phyloP scores from a whole-genome alignment of 1,140 invertebrate species.

The Paraescarpia echinospica region DNA sequence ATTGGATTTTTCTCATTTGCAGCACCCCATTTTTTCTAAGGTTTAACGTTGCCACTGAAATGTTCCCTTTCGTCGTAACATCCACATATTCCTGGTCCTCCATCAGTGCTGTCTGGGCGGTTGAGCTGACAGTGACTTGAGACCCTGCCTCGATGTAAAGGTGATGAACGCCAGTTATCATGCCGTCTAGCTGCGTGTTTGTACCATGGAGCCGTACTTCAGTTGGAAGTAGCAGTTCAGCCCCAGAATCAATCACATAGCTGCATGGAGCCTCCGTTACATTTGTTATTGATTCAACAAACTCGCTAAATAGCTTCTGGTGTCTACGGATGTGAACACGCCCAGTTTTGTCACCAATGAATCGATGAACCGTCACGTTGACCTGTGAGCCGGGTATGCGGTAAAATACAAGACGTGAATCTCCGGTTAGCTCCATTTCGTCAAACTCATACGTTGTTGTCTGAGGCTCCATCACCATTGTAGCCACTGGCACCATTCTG shows the following conservation, averaged over 20 bases:
- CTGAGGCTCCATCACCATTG: slow-evolving; percentile 44
- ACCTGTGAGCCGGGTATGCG: slow-evolving; percentile 30
- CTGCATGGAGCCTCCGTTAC: slow-evolving; percentile 46
- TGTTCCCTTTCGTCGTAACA: slow-evolving; percentile 39
- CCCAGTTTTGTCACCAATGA: slow-evolving; percentile 44
- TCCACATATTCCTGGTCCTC: slow-evolving; percentile 37
- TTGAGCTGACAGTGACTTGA: slow-evolving; percentile 35
- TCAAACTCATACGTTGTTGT: slow-evolving; percentile 41
- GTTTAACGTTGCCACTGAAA: slow-evolving; percentile 41
- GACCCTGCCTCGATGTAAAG: slow-evolving; percentile 41
- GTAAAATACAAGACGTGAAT: slow-evolving; percentile 39
- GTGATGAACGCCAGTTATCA: slow-evolving; percentile 44
- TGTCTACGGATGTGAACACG: slow-evolving; percentile 43
- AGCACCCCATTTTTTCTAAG: slow-evolving; percentile 37
- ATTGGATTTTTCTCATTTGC: slow-evolving; percentile 37
- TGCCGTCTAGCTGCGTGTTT: slow-evolving; percentile 40
- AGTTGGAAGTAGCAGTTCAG: slow-evolving; percentile 43
- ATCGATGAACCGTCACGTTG: slow-evolving; percentile 37
- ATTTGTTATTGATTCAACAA: slow-evolving; percentile 44
- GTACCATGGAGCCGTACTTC: slow-evolving; percentile 47
- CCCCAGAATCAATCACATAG: slow-evolving; percentile 43
- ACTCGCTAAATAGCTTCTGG: slow-evolving; percentile 39
- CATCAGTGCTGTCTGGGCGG: slow-evolving; percentile 43
- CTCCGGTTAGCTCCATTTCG: slow-evolving; percentile 43
- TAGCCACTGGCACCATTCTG: slow-evolving; percentile 36